Percentiles rank a stretch among this genome's conserved stretches.
phyloP scores from a whole-genome alignment of 30 jellyfish, hydroid and myxozoan genomes.

The Haliclystus octoradiatus region DNA sequence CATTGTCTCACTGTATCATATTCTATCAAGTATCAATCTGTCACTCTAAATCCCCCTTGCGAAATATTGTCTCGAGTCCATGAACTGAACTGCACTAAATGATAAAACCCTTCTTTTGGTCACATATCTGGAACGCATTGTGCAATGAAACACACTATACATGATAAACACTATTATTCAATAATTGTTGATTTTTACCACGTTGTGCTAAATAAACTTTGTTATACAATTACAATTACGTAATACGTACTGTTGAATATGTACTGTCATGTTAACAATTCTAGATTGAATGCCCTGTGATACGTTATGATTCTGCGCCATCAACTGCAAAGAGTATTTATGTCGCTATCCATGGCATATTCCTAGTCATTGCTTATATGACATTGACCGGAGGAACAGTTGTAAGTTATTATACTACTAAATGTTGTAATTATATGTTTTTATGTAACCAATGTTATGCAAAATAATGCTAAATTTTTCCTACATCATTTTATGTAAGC shows the following conservation, averaged over 20 bases:
- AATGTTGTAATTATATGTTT: neutral
- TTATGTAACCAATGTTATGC: neutral
- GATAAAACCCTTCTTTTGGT: no score
- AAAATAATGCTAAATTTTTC: no score
- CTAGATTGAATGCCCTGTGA: slow-evolving; percentile 44
- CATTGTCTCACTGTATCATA: no score
- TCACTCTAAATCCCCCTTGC: no score
- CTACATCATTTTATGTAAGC: no score
- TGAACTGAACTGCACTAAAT: no score
- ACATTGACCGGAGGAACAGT: slow-evolving; percentile 21
- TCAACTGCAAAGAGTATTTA: slow-evolving; percentile 4
- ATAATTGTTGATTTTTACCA: neutral
- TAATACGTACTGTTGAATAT: neutral
- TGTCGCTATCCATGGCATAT: slow-evolving; percentile 13
- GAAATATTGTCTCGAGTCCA: no score
- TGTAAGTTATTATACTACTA: slow-evolving; percentile 7
- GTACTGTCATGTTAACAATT: neutral
- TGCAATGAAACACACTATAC: no score
- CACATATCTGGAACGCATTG: no score
- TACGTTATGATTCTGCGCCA: slow-evolving; percentile 9
- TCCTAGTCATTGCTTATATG: slow-evolving; percentile 20
- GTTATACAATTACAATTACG: neutral
- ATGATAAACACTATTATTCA: no score
- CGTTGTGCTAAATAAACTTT: neutral
- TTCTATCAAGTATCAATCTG: no score